Evolutionary conservation across 2,113 vertebrate genomes (phyloP).

Genomic region (Ahaetulla prasina): DNA sequence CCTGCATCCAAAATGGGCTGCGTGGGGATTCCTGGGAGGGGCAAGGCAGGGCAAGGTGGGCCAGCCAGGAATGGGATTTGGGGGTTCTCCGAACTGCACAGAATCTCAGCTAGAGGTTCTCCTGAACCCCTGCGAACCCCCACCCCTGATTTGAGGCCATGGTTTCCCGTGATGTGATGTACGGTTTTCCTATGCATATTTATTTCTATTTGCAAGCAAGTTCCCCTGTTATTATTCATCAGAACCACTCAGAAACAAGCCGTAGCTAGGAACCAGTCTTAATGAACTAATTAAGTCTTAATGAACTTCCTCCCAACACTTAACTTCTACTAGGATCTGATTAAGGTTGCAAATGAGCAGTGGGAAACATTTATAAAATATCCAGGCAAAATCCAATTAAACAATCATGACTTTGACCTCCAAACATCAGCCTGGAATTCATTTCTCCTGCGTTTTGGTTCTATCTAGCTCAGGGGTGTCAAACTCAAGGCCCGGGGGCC

Average conservation of each 20-base stretch:
- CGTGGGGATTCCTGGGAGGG: too few species aligned
- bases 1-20: too few species aligned
- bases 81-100: too few species aligned
- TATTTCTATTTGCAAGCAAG: background rate
- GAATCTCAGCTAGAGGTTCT: too few species aligned
- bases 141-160: too few species aligned
- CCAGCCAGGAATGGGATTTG: too few species aligned
- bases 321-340: background rate
- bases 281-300: background rate
- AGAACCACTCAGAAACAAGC: background rate
- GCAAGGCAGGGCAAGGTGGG: rapidly evolving
- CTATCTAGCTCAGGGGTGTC: too few species aligned
- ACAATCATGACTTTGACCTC: background rate
- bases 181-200: background rate
- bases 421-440: background rate
- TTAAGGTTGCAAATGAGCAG: background rate
- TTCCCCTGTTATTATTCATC: background rate
- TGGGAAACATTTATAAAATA: background rate
- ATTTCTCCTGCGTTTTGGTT: background rate
- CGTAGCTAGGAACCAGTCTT: background rate
- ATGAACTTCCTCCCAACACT: background rate
- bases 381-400: background rate
- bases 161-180: background rate
- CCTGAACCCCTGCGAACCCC: too few species aligned
- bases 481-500: too few species aligned